Evolutionary conservation across 2,113 vertebrate genomes (phyloP).

Genomic region (Dipodomys ordii): DNA sequence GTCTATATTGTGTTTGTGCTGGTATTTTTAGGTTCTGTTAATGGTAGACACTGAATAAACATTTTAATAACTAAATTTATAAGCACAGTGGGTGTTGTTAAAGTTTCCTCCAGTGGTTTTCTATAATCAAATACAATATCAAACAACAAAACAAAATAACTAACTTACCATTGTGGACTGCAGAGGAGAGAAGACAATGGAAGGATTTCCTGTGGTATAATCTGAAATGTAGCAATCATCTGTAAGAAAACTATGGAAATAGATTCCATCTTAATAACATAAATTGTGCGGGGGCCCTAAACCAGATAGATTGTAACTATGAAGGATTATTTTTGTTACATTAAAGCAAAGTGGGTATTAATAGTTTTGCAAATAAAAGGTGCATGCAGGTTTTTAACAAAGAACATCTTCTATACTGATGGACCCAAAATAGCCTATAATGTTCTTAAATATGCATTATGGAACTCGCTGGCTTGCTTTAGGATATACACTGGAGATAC

Average conservation of each 20-base stretch:
- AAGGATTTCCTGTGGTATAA: neutral
- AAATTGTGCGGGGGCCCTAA: too few species aligned
- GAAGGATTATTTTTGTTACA: too few species aligned
- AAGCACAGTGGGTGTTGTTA: neutral
- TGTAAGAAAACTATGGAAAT: neutral
- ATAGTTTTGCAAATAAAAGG: neutral
- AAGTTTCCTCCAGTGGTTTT: neutral
- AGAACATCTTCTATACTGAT: neutral
- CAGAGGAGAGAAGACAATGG: neutral
- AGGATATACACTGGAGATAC: neutral
- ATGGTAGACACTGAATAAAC: neutral
- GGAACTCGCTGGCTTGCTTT: neutral
- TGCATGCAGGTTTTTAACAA: neutral
- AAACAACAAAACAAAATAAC: neutral
- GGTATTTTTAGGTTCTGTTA: neutral
- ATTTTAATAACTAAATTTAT: constrained; percentile 8
- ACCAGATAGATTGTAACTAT: neutral
- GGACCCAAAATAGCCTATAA: neutral
- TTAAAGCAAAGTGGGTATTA: neutral
- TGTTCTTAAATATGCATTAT: neutral
- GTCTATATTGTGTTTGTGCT: neutral
- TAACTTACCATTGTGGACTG: neutral
- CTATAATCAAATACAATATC: neutral
- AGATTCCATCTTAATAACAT: neutral
- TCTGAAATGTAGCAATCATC: neutral